phyloP scores from a whole-genome alignment of 2,888 invertebrate species.

The Amblyteles armatorius region DNA sequence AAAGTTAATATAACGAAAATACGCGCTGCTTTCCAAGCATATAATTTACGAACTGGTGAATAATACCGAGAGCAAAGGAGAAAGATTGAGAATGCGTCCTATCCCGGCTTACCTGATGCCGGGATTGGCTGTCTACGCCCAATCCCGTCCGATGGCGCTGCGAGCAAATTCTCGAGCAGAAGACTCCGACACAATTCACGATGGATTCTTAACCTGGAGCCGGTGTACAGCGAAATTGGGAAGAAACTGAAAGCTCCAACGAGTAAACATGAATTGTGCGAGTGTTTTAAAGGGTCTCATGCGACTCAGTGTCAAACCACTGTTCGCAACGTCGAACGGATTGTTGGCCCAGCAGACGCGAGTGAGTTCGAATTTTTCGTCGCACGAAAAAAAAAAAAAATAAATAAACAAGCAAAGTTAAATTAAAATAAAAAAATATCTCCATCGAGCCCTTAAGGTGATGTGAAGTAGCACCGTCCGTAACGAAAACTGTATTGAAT shows the following conservation, averaged over 20 bases:
- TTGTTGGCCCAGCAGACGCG: conserved; percentile 73
- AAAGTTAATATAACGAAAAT: too few species aligned
- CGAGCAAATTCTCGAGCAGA: background rate
- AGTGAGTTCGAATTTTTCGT: conserved; percentile 65
- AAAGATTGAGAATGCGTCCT: too few species aligned
- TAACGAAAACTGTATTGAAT: too few species aligned
- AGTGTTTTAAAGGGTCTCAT: conserved; percentile 54
- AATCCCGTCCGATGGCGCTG: background rate
- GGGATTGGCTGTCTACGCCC: too few species aligned
- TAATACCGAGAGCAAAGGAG: too few species aligned
- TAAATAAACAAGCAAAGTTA: background rate
- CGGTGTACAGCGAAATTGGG: background rate
- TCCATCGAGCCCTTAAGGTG: too few species aligned
- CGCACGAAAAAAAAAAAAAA: background rate
- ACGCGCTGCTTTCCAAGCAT: too few species aligned
- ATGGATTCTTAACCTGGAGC: conserved; percentile 1
- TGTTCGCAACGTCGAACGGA: conserved; percentile 55
- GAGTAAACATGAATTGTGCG: conserved; percentile 59
- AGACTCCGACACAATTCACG: background rate
- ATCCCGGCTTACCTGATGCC: too few species aligned
- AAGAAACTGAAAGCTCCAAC: background rate
- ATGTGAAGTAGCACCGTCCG: too few species aligned
- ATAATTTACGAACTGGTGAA: too few species aligned
- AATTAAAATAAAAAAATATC: too few species aligned
- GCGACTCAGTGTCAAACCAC: conserved; percentile 45